Conservation (phyloP, 2,888 invertebrate genomes). For the Lutraria lutraria region DNA sequence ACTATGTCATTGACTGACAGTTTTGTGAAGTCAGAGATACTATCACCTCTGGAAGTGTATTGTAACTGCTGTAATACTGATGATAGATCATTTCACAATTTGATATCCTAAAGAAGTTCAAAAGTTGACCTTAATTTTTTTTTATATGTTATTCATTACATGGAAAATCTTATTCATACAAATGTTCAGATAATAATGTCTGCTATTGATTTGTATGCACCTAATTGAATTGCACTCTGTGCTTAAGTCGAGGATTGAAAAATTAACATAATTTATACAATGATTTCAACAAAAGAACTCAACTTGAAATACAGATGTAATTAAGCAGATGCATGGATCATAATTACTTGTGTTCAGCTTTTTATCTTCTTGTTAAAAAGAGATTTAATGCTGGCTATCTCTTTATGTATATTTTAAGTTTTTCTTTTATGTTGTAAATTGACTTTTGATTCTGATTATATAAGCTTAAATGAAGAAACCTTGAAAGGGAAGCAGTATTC, state of each 20-base stretch:
- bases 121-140: background rate
- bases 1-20: no score
- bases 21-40: no score
- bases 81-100: no score
- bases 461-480: no score
- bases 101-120: no score
- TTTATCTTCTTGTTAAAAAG: background rate
- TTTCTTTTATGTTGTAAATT: background rate
- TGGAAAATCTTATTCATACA: background rate
- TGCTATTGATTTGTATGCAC: background rate
- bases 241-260: background rate
- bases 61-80: no score
- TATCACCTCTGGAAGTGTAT: no score
- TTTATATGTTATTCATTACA: background rate
- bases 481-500: no score
- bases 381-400: background rate
- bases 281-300: background rate
- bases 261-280: conserved; percentile 3
- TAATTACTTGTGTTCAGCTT: background rate
- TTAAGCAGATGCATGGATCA: background rate
- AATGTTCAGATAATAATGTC: background rate
- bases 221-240: background rate
- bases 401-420: background rate
- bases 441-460: no score
- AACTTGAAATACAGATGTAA: background rate